These are phyloP conservation scores for Gymnogyps californianus DNA, from an alignment of 2,113 vertebrate genomes.

Conservation along the genomic window DNA sequence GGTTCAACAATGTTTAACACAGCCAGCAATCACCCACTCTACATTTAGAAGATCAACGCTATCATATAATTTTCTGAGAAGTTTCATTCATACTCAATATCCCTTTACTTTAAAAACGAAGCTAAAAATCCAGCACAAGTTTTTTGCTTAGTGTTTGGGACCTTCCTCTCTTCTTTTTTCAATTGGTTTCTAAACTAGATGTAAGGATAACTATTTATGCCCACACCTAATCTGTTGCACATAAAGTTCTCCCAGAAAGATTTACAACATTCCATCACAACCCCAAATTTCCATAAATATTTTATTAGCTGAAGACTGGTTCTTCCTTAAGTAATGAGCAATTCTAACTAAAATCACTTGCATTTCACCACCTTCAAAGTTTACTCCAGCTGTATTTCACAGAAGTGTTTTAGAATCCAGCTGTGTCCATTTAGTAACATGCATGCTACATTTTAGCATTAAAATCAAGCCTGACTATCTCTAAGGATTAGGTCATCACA, in stretches of 20 bases:
- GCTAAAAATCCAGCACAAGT: not conserved
- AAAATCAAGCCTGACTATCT: not conserved
- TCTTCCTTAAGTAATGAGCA: not conserved
- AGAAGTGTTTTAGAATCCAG: not conserved
- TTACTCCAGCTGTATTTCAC: not conserved
- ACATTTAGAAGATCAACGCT: not conserved
- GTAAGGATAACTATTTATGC: not conserved
- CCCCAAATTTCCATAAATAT: not conserved
- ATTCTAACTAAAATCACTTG: not conserved
- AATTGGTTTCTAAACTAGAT: not conserved
- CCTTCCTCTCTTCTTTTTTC: not conserved
- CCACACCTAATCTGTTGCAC: fast-evolving
- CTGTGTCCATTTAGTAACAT: not conserved
- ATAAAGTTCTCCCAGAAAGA: not conserved
- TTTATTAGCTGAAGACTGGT: not conserved
- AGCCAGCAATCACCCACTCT: not conserved
- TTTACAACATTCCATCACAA: not conserved
- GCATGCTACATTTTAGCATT: not conserved
- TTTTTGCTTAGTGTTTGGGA: not conserved
- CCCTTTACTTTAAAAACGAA: not conserved
- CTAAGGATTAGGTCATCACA: not conserved
- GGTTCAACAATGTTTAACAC: not conserved
- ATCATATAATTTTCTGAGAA: not conserved
- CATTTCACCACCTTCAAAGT: not conserved
- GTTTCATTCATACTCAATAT: not conserved